Conservation (phyloP, 2,888 invertebrate species). For the Thereva unica region DNA sequence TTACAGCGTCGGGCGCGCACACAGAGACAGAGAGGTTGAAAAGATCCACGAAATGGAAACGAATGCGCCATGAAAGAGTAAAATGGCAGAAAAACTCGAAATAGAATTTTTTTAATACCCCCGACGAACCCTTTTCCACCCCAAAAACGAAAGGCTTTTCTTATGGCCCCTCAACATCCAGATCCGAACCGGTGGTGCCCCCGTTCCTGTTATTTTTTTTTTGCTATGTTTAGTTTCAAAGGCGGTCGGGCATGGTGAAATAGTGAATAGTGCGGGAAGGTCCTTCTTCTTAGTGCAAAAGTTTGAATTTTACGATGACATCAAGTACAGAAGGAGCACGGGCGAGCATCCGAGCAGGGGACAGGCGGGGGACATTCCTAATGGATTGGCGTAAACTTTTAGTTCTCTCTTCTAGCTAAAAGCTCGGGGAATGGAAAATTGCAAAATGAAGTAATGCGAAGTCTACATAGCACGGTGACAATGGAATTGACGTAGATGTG, state of each 20-base stretch:
- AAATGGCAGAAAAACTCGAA: slow-evolving; percentile 30
- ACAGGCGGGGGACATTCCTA: slow-evolving; percentile 4
- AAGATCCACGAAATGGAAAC: slow-evolving; percentile 33
- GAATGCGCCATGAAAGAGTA: slow-evolving; percentile 32
- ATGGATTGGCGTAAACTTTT: slow-evolving; percentile 35
- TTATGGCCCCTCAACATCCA: not conserved
- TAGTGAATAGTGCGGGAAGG: slow-evolving; percentile 16
- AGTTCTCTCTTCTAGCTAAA: slow-evolving; percentile 18
- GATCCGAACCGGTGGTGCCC: not conserved
- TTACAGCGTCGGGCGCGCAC: not conserved
- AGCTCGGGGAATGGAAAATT: slow-evolving; percentile 30
- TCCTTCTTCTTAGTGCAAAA: slow-evolving; percentile 24
- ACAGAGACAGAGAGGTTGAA: slow-evolving; percentile 21
- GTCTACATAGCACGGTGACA: too few species aligned
- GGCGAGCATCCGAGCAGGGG: not conserved
- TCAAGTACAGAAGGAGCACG: slow-evolving; percentile 6
- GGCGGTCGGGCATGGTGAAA: not conserved
- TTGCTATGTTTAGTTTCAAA: slow-evolving; percentile 6
- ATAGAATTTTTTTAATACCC: slow-evolving; percentile 30
- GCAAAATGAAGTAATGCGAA: slow-evolving; percentile 32
- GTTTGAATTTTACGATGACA: slow-evolving; percentile 34
- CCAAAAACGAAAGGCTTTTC: not conserved
- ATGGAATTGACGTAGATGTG: too few species aligned
- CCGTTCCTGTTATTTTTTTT: slow-evolving; percentile 16
- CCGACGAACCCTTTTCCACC: not conserved